Evolutionary conservation across 2,113 vertebrate species (phyloP), one percentile per base, ranked within the genome.

Genomic region (Megaceryle maxima): DNA sequence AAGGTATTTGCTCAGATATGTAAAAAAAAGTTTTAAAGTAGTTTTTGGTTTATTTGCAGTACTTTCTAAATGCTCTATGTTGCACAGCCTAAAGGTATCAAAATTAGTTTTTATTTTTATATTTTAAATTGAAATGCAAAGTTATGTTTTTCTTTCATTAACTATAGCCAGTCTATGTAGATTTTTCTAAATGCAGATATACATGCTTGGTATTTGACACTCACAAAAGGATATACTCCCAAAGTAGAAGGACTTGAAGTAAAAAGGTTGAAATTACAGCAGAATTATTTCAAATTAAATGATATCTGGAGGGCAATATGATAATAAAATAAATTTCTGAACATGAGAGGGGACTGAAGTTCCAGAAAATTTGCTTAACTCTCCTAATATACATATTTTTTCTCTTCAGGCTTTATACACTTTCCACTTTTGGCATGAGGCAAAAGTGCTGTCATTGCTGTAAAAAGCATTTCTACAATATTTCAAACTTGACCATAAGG

Each of bases 291-390:
- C 10, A 93, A 86, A 83, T 41, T 86, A 86, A 94, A 70, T 83
- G 1, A 28, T 77, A 83, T 63, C 56, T 83, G 33, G 33, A 70
- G 46, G 82, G 55, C 15, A 88, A 50, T 78, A 88, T 56, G 79
- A 39, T 73, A 89, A 94, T 62, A 89, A 78, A 84, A 91, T 67
- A 82, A 37, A 62, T 76, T 91, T 86, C 59, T 93, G 50, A 85
- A 77, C 15, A 68, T 21, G 33, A 83, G 53, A 63, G 21, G 5
- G 19, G 22, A 89, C 25, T 12, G 53, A 68, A 87, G 68, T 88
- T 91, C 35, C 77, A 81, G 56, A 69, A 96, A 91, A 87, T 91
- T 86, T 96, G 37, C 55, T 93, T 88, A 86, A 93, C 83, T 93
- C 48, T 88, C 41, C 66, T 96, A 88, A 91, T 78, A 84, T 35